phyloP scores from a whole-genome alignment of 2,797 vertebrate genomes.

The Acanthurus leucopareius region DNA sequence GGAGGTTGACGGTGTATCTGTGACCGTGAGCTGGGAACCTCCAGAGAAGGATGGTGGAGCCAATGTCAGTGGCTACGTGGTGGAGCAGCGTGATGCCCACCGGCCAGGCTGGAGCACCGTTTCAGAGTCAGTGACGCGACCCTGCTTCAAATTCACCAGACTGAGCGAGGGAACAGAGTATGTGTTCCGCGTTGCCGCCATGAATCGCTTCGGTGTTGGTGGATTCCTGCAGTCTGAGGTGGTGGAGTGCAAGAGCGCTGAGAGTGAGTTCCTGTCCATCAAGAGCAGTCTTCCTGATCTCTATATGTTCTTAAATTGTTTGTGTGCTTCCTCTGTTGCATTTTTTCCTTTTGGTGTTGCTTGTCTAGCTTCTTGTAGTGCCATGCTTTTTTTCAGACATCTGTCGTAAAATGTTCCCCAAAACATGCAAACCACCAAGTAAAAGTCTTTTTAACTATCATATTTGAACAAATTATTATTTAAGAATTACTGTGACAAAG shows the following conservation, averaged over 20 bases:
- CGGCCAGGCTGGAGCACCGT: conserved; percentile 94
- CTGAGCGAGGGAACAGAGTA: conserved; percentile 96
- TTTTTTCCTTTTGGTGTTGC: background rate
- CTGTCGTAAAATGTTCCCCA: no score
- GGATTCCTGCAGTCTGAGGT: conserved; percentile 96
- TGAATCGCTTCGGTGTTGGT: conserved; percentile 98
- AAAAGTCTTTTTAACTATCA: no score
- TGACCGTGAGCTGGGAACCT: conserved; percentile 93
- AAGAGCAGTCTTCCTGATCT: background rate
- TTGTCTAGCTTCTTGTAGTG: background rate
- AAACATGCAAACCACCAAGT: no score
- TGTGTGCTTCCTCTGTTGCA: background rate
- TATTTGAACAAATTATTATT: no score
- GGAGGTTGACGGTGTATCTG: conserved; percentile 91
- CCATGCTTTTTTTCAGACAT: background rate
- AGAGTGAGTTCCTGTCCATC: conserved; percentile 89
- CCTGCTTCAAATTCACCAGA: conserved; percentile 94
- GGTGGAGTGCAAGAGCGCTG: conserved; percentile 95
- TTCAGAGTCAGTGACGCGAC: conserved; percentile 97
- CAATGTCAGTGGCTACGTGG: conserved; percentile 94
- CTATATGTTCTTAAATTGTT: background rate
- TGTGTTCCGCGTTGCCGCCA: conserved; percentile 97
- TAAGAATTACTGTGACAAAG: no score
- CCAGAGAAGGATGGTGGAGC: conserved; percentile 97
- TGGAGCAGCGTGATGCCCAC: conserved; percentile 97